Conservation (phyloP, 1,140 invertebrate genomes). For the Chelonus insularis region DNA sequence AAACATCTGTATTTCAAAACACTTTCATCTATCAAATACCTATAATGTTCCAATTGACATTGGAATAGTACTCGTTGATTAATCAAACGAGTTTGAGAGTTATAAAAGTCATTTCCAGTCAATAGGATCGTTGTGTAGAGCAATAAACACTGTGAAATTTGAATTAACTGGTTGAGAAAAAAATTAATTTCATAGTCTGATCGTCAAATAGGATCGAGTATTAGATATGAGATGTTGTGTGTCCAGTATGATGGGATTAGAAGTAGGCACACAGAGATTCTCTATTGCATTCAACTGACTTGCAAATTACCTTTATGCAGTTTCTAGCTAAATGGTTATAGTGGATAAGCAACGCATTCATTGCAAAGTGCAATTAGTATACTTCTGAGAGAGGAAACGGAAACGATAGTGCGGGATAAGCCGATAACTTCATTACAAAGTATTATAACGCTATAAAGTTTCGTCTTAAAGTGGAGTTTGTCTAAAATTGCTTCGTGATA, state of each 20-base stretch:
- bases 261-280: slow-evolving; percentile 33
- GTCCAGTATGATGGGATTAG: slow-evolving; percentile 32
- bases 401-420: slow-evolving; percentile 29
- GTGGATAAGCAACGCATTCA: slow-evolving; percentile 29
- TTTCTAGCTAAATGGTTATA: slow-evolving; percentile 32
- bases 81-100: too few relatives aligned
- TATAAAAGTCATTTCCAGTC: too few relatives aligned
- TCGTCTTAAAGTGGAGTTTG: slow-evolving; percentile 26
- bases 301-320: slow-evolving; percentile 40
- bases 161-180: too few relatives aligned
- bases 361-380: slow-evolving; percentile 32
- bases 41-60: too few relatives aligned
- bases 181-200: background rate
- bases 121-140: too few relatives aligned
- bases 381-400: slow-evolving; percentile 19
- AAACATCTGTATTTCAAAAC: too few relatives aligned
- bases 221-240: background rate
- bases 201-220: background rate
- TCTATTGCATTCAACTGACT: slow-evolving; percentile 36
- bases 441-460: slow-evolving; percentile 37
- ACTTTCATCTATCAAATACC: too few relatives aligned
- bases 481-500: slow-evolving; percentile 11
- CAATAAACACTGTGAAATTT: too few relatives aligned
- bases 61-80: too few relatives aligned
- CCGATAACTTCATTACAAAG: slow-evolving; percentile 36